Evolutionary conservation across 2,888 invertebrate genomes (phyloP).

Genomic region (Spodoptera exigua): DNA sequence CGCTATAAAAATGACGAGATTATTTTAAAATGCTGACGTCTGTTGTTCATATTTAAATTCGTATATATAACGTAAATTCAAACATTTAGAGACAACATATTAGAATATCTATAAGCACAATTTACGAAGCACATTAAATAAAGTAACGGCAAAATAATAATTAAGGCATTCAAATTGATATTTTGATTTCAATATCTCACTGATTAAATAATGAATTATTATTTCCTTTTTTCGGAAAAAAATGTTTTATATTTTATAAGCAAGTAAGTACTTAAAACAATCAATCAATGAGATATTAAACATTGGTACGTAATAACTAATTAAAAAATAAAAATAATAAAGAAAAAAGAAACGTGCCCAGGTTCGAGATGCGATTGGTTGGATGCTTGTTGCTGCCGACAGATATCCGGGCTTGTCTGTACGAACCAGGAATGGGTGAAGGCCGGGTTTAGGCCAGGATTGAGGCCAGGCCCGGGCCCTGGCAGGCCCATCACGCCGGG

Average conservation of each 20-base stretch:
- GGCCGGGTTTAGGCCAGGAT: slow-evolving; percentile 91
- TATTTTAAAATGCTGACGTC: slow-evolving; percentile 33
- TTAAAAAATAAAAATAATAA: slow-evolving; percentile 85
- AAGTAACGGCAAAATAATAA: slow-evolving; percentile 62
- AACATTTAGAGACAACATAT: slow-evolving; percentile 59
- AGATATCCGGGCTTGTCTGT: slow-evolving; percentile 96
- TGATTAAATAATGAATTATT: no score
- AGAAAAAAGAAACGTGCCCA: slow-evolving; percentile 94
- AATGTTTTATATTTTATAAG: not conserved
- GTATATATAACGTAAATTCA: slow-evolving; percentile 1
- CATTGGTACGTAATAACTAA: slow-evolving; percentile 65
- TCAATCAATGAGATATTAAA: slow-evolving; percentile 61
- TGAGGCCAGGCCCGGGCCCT: slow-evolving; percentile 85
- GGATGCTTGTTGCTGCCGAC: slow-evolving; percentile 94
- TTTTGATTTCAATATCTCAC: slow-evolving; percentile 40
- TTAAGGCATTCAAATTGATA: slow-evolving; percentile 54
- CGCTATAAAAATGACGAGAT: slow-evolving; percentile 57
- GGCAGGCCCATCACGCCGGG: slow-evolving; percentile 90
- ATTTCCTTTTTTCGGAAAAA: no score
- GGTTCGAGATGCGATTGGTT: slow-evolving; percentile 95
- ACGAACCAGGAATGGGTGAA: slow-evolving; percentile 99
- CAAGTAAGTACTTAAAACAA: not conserved
- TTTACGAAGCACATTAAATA: slow-evolving; percentile 67
- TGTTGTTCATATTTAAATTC: slow-evolving; percentile 18
- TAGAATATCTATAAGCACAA: slow-evolving; percentile 62